phyloP scores from a whole-genome alignment of 2,888 invertebrate genomes.

The Nymphalis urticae region DNA sequence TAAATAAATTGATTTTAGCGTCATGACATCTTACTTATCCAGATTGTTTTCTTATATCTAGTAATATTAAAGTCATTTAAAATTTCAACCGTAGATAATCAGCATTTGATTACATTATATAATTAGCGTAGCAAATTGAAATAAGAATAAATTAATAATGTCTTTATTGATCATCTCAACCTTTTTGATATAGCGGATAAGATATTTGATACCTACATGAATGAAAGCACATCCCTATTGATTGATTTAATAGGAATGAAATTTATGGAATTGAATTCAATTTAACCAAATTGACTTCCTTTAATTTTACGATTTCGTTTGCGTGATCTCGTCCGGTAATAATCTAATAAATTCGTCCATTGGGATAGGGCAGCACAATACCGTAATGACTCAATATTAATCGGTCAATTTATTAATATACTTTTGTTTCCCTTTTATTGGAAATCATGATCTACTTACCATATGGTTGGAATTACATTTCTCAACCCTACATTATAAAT shows the following conservation, averaged over 20 bases:
- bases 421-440: conserved; percentile 39
- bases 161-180: not conserved
- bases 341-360: conserved; percentile 77
- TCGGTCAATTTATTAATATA: conserved; percentile 47
- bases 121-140: not conserved
- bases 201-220: not conserved
- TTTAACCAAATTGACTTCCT: conserved; percentile 74
- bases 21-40: conserved; percentile 53
- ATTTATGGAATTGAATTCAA: conserved; percentile 72
- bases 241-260: conserved; percentile 43
- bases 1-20: conserved; percentile 52
- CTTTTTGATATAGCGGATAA: not conserved
- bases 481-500: not conserved
- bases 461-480: conserved; percentile 10
- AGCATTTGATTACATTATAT: not conserved
- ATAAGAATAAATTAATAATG: not conserved
- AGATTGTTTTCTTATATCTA: conserved; percentile 23
- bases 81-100: not conserved
- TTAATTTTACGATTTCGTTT: conserved; percentile 80
- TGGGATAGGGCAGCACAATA: conserved; percentile 62
- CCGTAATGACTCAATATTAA: conserved; percentile 69
- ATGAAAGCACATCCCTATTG: conserved; percentile 9
- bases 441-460: conserved; percentile 30
- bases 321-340: conserved; percentile 79
- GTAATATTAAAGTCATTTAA: not conserved